Conservation (phyloP, 2,888 invertebrate genomes). For the Acholoe squamosa region DNA sequence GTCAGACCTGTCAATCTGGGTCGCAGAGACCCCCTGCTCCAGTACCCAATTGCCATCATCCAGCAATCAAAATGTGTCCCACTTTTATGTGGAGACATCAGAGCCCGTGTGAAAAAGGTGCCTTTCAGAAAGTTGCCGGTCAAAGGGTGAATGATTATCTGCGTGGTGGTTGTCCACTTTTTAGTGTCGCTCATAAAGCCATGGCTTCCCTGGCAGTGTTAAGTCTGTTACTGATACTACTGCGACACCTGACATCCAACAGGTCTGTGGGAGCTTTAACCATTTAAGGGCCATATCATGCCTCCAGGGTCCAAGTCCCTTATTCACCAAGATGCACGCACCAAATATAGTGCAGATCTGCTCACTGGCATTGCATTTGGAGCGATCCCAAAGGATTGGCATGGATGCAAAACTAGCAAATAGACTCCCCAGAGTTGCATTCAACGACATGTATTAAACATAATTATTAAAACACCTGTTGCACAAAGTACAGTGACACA, state of each 20-base stretch:
- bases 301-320: too few species aligned
- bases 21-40: neutral
- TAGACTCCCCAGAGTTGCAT: too few species aligned
- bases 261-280: neutral
- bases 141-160: constrained; percentile 33
- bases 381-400: too few species aligned
- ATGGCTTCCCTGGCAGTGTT: neutral
- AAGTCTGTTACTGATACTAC: neutral
- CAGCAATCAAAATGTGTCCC: constrained; percentile 16
- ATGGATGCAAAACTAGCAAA: too few species aligned
- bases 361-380: too few species aligned
- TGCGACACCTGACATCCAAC: neutral
- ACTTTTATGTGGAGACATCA: constrained; percentile 19
- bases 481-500: too few species aligned
- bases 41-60: neutral
- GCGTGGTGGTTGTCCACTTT: neutral
- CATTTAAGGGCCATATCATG: too few species aligned
- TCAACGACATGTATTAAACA: too few species aligned
- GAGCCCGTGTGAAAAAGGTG: neutral
- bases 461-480: too few species aligned
- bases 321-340: too few species aligned
- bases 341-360: too few species aligned
- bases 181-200: neutral
- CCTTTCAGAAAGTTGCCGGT: constrained; percentile 17
- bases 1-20: constrained; percentile 14